Conservation (phyloP, 2,888 invertebrate species). For the Alviniconcha strummeri region DNA sequence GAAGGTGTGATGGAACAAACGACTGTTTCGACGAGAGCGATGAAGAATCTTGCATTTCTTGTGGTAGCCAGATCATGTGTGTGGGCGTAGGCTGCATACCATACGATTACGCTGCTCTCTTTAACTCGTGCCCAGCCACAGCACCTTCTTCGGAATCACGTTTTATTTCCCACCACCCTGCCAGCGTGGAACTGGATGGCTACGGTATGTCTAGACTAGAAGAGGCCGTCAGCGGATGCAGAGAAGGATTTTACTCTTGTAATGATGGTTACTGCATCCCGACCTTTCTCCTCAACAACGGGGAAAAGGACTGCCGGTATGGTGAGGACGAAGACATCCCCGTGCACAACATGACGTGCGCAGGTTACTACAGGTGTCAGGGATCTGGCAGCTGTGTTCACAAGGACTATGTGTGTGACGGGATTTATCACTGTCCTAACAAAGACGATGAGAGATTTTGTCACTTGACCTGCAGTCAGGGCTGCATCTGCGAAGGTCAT, state of each 20-base stretch:
- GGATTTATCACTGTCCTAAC: conserved; percentile 37
- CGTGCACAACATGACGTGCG: conserved; percentile 21
- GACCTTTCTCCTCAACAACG: conserved; percentile 24
- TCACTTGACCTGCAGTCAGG: conserved; percentile 8
- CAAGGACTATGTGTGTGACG: conserved; percentile 37
- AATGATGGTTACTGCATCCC: conserved; percentile 26
- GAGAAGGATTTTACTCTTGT: conserved; percentile 15
- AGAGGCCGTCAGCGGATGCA: not conserved
- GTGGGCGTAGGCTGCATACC: not conserved
- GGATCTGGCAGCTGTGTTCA: conserved; percentile 31
- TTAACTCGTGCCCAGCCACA: not conserved
- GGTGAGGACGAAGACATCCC: conserved; percentile 35
- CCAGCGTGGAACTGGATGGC: conserved; percentile 20
- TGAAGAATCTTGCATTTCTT: conserved; percentile 19
- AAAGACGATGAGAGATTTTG: conserved; percentile 38
- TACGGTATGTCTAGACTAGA: conserved; percentile 12
- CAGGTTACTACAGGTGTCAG: conserved; percentile 35
- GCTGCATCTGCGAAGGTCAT: conserved; percentile 22
- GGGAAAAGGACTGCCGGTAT: conserved; percentile 27
- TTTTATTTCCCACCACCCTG: not conserved
- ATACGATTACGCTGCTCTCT: too few relatives aligned
- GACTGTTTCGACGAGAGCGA: conserved; percentile 22
- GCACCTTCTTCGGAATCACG: too few relatives aligned
- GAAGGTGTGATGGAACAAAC: conserved; percentile 13
- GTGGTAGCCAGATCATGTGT: not conserved